Conservation (phyloP, 2,113 vertebrate genomes). For the Amblyornis subalaris region DNA sequence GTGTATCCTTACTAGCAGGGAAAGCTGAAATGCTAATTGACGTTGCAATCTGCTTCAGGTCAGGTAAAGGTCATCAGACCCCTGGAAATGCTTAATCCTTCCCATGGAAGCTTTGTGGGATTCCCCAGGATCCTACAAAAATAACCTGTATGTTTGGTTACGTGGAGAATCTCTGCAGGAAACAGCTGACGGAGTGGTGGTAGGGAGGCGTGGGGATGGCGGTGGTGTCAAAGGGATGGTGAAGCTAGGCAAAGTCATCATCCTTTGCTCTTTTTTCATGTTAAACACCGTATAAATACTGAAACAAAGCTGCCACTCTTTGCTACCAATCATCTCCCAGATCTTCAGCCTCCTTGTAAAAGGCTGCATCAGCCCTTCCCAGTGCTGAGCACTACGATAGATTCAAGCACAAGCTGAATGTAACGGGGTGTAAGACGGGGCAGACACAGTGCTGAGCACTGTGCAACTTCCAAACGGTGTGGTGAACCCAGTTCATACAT, state of each 20-base stretch:
- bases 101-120: not conserved
- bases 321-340: accelerated
- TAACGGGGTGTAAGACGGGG: accelerated
- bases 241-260: not conserved
- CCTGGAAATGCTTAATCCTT: not conserved
- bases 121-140: not conserved
- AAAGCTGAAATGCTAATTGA: slow-evolving; percentile 29
- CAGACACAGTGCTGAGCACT: not conserved
- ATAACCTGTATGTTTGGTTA: not conserved
- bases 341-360: not conserved
- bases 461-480: accelerated
- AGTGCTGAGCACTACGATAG: not conserved
- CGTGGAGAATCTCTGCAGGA: not conserved
- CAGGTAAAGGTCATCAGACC: slow-evolving; percentile 34
- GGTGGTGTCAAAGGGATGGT: not conserved
- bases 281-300: not conserved
- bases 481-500: not conserved
- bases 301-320: not conserved
- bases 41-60: not conserved
- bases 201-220: not conserved
- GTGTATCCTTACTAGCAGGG: slow-evolving; percentile 13
- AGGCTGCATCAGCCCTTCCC: not conserved
- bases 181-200: not conserved
- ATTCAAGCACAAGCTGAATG: not conserved
- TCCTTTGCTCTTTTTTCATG: not conserved